Evolutionary conservation across 2,113 vertebrate species (phyloP).

Genomic region (Australoheros scitulus): DNA sequence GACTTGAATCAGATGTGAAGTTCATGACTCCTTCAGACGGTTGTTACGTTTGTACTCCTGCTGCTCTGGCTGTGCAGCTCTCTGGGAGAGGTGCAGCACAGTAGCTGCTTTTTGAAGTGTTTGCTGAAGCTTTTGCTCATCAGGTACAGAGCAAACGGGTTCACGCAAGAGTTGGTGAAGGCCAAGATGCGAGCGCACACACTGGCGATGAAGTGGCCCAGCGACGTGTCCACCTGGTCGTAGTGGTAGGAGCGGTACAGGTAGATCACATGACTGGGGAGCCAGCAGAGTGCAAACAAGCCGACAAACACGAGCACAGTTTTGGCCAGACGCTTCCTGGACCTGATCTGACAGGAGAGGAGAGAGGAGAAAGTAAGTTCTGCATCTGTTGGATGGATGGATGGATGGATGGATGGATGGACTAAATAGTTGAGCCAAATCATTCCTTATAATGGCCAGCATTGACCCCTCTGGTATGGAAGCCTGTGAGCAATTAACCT

Average conservation of each 20-base stretch:
- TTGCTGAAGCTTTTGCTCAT: slow-evolving; percentile 96
- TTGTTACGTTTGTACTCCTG: slow-evolving; percentile 50
- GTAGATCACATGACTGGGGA: slow-evolving; percentile 94
- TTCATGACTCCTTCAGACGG: slow-evolving; percentile 28
- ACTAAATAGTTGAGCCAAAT: neutral
- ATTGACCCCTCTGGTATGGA: neutral
- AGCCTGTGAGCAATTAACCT: too few species aligned
- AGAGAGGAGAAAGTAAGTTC: neutral
- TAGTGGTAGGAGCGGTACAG: slow-evolving; percentile 96
- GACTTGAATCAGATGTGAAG: neutral
- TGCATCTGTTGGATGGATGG: neutral
- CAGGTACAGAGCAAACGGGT: slow-evolving; percentile 94
- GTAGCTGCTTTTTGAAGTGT: slow-evolving; percentile 91
- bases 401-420: too few species aligned
- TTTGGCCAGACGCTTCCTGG: slow-evolving; percentile 92
- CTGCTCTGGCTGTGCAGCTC: slow-evolving; percentile 49
- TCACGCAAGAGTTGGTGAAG: slow-evolving; percentile 95
- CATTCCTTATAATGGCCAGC: neutral
- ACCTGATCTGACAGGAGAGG: slow-evolving; percentile 84
- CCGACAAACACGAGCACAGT: slow-evolving; percentile 94
- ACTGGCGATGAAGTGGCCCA: slow-evolving; percentile 88
- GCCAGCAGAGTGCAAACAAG: slow-evolving; percentile 95
- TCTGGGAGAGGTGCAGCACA: slow-evolving; percentile 80
- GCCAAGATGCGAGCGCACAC: slow-evolving; percentile 92
- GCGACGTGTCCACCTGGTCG: slow-evolving; percentile 89